Evolutionary conservation across 2,113 vertebrate species (phyloP).

Genomic region (zebrafish (Danio rerio)): GRCz12tu NC_133199.1:2466501-2467000

Average conservation of each 20-base stretch:
- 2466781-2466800: not conserved
- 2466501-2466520: too few species aligned
- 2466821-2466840: conserved; percentile 33
- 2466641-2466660: not conserved
- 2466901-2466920: not conserved
- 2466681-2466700: not conserved
- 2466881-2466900: not conserved
- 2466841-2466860: conserved; percentile 40
- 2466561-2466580: too few species aligned
- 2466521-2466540: too few species aligned
- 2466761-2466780: not conserved
- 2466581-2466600: too few species aligned
- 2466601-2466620: too few species aligned
- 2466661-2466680: not conserved
- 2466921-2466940: not conserved
- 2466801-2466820: conserved; percentile 39
- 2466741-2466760: not conserved
- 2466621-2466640: not conserved
- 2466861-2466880: conserved; percentile 18
- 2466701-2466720: conserved; percentile 16
- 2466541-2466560: too few species aligned
- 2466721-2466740: not conserved
- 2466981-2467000: too few species aligned
- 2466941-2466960: too few species aligned
- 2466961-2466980: too few species aligned